Base-by-base conservation (phyloP, 2,888 invertebrate species). In the Harpalus rubripes region DNA sequence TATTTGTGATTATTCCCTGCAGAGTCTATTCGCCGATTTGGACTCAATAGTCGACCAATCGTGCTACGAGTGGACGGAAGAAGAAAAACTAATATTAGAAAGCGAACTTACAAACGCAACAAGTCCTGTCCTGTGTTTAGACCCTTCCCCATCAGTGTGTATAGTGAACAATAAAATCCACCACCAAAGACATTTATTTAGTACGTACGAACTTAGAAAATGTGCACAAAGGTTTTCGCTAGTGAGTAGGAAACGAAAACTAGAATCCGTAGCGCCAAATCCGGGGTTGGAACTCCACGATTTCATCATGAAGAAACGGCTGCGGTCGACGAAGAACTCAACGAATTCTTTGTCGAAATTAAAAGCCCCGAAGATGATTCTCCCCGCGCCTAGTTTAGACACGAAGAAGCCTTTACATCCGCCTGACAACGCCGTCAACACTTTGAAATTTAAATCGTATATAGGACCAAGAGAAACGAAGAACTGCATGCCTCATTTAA, bases 191-290 rank as follows among this genome's bases (percentile, higher is more conserved):
- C 93, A 95, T 87, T 92, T 96, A 84, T 95, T 96, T 88, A 96
- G 96, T 88, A 96, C 96, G 44, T 94, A 95, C 83, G 93, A 95
- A 88, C 93, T 96, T 88, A 93, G 95, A 87, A 93, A 95, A 84
- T 95, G 95, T 90, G 96, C 96, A 87, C 94, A 94, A 88, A 95
- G 95, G 90, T 96, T 95, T 90, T 96, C 96, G 87, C 96, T 96
- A 93, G 95, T 94, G 86, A 97, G 97, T 92, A 94, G 97, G 59
- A 97, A 97, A 91, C 94, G 97, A 90, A 97, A 97, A 94, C 93
- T 97, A 89, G 96, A 97, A 89, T 96, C 96, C 89, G 94, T 96
- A 88, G 95, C 96, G 16, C 95, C 96, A 89, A 95, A 95, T 84
- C 95, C 95, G 87, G 96, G 96, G 80, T 92, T 97, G 89, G 95